These are phyloP conservation scores for Tholera decimalis DNA, from an alignment of 2,888 invertebrate genomes.

Conservation along the genomic window DNA sequence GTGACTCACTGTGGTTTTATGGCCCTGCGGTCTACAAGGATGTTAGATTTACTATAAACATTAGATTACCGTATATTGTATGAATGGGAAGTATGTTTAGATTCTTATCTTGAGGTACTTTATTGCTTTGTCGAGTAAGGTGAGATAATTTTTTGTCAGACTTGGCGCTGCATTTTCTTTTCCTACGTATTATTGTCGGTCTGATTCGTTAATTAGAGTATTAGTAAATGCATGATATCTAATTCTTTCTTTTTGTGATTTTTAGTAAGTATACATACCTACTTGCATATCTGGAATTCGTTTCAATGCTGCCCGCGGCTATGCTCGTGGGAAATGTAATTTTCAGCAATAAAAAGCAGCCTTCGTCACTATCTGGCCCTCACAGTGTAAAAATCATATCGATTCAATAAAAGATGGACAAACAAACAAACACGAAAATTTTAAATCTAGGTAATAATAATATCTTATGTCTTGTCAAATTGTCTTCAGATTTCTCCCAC, in stretches of 20 bases:
- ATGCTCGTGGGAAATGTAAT: too few relatives aligned
- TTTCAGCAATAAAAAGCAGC: too few relatives aligned
- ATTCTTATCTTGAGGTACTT: slow-evolving; percentile 41
- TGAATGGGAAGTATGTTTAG: slow-evolving; percentile 40
- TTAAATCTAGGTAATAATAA: too few relatives aligned
- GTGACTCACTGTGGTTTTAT: slow-evolving; percentile 68
- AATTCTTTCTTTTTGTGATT: neutral
- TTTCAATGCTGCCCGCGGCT: too few relatives aligned
- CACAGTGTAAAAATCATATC: too few relatives aligned
- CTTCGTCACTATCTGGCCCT: too few relatives aligned
- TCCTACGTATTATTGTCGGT: neutral
- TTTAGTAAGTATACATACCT: too few relatives aligned
- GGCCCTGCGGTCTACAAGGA: slow-evolving; percentile 48
- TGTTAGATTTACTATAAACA: slow-evolving; percentile 29
- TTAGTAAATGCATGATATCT: neutral
- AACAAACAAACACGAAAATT: too few relatives aligned
- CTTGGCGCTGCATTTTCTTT: neutral
- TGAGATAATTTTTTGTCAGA: slow-evolving; percentile 14
- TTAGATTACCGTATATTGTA: slow-evolving; percentile 27
- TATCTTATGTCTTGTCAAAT: neutral
- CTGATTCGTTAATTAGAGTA: too few relatives aligned
- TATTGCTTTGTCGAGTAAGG: slow-evolving; percentile 10
- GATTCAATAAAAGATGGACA: too few relatives aligned
- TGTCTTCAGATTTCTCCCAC: neutral
- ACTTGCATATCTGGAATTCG: neutral